Conservation (phyloP, 1,140 invertebrate species). For the Sycobia sp. region DNA sequence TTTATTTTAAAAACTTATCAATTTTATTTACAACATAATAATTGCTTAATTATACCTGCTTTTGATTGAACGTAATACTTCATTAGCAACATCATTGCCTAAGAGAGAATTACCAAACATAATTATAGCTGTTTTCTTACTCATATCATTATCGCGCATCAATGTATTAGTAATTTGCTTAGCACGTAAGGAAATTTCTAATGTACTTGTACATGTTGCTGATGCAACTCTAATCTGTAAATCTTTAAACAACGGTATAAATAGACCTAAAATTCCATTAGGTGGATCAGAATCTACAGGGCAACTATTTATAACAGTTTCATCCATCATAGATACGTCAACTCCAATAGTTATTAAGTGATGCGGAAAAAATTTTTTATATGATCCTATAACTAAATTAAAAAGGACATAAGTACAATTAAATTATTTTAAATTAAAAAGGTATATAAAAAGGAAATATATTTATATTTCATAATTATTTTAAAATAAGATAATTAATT, state of each 20-base stretch:
- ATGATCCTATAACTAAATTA: neutral
- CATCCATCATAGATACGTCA: conserved; percentile 9
- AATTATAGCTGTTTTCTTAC: conserved; percentile 6
- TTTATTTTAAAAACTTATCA: neutral
- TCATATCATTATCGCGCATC: neutral
- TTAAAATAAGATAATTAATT: too few relatives aligned
- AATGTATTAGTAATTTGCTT: neutral
- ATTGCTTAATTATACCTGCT: neutral
- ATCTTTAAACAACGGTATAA: conserved; percentile 1
- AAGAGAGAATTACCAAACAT: neutral
- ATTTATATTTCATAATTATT: neutral
- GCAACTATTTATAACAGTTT: neutral
- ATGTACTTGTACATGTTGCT: too few relatives aligned
- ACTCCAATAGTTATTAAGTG: conserved; percentile 5
- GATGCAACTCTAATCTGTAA: conserved; percentile 1
- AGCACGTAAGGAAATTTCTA: neutral
- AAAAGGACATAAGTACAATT: too few relatives aligned
- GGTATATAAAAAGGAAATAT: too few relatives aligned
- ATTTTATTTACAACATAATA: neutral
- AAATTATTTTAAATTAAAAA: too few relatives aligned
- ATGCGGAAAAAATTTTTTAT: conserved; percentile 7
- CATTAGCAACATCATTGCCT: neutral
- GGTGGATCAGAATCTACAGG: neutral
- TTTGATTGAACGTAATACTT: neutral
- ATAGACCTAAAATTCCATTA: too few relatives aligned